Evolutionary conservation across 2,888 invertebrate genomes (phyloP).

Genomic region (Galeruca laticollis): DNA sequence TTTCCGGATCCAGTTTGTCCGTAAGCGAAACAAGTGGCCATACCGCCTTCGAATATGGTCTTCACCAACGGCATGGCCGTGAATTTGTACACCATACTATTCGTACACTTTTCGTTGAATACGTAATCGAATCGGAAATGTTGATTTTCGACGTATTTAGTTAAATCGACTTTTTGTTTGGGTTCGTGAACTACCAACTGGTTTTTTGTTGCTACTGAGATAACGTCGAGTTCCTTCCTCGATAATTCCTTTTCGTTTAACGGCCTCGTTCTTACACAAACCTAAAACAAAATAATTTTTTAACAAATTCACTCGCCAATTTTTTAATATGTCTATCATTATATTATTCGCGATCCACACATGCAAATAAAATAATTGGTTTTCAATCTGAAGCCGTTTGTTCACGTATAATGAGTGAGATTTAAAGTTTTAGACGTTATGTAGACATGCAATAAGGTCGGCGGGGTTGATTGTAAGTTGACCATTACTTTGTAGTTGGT

Average conservation of each 20-base stretch:
- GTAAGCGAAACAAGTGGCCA: conserved; percentile 99
- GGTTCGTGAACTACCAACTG: conserved; percentile 87
- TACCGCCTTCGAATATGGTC: conserved; percentile 98
- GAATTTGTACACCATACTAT: conserved; percentile 97
- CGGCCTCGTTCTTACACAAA: conserved; percentile 95
- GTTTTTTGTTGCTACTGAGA: conserved; percentile 94
- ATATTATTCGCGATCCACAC: no score
- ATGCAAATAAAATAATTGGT: no score
- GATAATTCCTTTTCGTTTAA: conserved; percentile 89
- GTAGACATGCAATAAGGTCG: no score
- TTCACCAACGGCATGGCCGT: conserved; percentile 98
- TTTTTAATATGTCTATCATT: no score
- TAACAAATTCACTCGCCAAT: no score
- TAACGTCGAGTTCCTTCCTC: conserved; percentile 93
- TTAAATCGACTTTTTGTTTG: conserved; percentile 95
- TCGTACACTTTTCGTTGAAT: conserved; percentile 94
- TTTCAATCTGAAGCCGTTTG: background rate
- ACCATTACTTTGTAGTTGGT: no score
- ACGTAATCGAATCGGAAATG: conserved; percentile 98
- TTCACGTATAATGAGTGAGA: background rate
- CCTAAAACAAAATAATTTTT: conserved; percentile 65
- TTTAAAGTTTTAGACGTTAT: no score
- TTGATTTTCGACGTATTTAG: conserved; percentile 98
- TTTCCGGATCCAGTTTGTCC: conserved; percentile 99
- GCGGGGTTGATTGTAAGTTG: no score